Evolutionary conservation across 2,888 invertebrate species (phyloP), one percentile per base, ranked within the genome.

Genomic region (Lissocephala sabroskyi): DNA sequence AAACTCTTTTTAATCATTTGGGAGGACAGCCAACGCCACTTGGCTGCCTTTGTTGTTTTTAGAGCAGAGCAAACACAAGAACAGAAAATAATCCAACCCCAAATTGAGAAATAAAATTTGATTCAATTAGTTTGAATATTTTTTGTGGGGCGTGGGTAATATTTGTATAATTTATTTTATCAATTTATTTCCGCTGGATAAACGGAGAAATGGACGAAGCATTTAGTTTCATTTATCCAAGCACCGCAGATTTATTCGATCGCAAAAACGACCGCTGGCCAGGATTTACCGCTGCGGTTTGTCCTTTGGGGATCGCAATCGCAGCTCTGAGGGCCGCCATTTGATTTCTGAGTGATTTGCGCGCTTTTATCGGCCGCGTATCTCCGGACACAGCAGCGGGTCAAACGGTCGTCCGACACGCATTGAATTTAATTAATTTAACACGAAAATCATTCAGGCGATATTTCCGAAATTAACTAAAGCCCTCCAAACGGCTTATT

Each of bases 351-450:
- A 49, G 46, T 51, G 49, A 37, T 37, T 37, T 37, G 37, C 5
- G 37, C 17, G 45, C 36, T 47, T 51, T 46, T 57, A 41, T 43
- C 52, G 47, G 52, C 53, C 26, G 3, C 30, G 30, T 11, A 23
- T 30, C 30, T 3, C 3, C 30, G 11, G n/a, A 11, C n/a, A 10
- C 3, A 3, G 49, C 37, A 29, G 36, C 13, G 52, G 66, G 55
- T 40, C 62, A 71, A 71, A 71, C 67, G 76, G 55, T 67, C 54
- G 49, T 36, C 26, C 54, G 60, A 53, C 70, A 71, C 76, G 70
- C 70, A 71, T 59, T 56, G 63, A 58, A 61, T 66, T 71, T 71
- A 71, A 71, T 71, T 71, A 71, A 71, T 75, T 75, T 68, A 75
- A 71, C 76, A 71, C 71, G 65, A 67, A 49, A 75, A 71, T 75